These are phyloP conservation scores for Eudemis profundana DNA, from an alignment of 2,888 invertebrate species.

Conservation along the genomic window DNA sequence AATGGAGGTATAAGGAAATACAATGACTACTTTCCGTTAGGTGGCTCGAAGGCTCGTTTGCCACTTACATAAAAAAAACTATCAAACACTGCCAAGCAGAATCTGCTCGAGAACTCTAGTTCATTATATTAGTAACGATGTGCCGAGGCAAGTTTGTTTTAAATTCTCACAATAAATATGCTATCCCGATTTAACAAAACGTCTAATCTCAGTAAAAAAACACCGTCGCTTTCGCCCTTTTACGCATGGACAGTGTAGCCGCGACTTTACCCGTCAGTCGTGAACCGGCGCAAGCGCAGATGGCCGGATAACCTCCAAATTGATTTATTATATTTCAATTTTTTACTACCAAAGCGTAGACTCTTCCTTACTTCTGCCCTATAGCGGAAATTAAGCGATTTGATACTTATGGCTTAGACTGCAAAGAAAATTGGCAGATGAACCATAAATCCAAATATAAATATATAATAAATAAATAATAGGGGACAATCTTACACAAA, in stretches of 20 bases:
- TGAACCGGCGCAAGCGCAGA: slow-evolving; percentile 58
- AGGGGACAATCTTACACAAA: too few species aligned
- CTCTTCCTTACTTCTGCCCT: slow-evolving; percentile 60
- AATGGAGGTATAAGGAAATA: too few species aligned
- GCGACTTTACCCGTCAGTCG: slow-evolving; percentile 57
- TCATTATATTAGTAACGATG: slow-evolving; percentile 32
- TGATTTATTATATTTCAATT: slow-evolving; percentile 70
- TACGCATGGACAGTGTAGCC: slow-evolving; percentile 39
- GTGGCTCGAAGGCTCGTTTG: too few species aligned
- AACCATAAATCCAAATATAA: too few species aligned
- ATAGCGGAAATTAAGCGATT: slow-evolving; percentile 46
- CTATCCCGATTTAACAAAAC: slow-evolving; percentile 18
- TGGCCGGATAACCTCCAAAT: slow-evolving; percentile 68
- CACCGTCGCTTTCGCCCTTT: neutral
- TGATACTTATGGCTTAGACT: slow-evolving; percentile 49
- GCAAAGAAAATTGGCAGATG: too few species aligned
- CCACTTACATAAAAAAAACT: too few species aligned
- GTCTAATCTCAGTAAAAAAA: slow-evolving; percentile 7
- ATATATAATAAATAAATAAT: too few species aligned
- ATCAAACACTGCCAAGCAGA: neutral
- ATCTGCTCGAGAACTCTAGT: slow-evolving; percentile 8
- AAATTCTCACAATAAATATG: slow-evolving; percentile 37
- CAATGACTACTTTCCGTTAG: too few species aligned
- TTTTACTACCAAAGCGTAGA: slow-evolving; percentile 62
- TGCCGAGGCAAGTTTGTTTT: slow-evolving; percentile 34